Evolutionary conservation across 2,113 vertebrate genomes (phyloP).

Genomic region (Tautogolabrus adspersus): DNA sequence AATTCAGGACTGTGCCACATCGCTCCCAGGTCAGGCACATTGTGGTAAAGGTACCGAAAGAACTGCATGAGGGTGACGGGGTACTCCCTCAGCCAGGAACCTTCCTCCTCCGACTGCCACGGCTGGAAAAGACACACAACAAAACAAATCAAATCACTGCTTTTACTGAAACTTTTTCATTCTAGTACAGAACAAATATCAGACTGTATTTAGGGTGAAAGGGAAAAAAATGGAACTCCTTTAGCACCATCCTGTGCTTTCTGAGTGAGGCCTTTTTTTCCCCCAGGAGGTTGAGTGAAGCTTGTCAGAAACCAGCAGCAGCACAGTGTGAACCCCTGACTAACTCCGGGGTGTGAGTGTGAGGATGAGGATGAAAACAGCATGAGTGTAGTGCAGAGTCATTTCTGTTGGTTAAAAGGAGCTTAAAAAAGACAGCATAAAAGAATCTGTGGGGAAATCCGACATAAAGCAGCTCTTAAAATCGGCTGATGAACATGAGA

Average conservation of each 20-base stretch:
- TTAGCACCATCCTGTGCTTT: neutral
- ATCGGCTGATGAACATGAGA: neutral
- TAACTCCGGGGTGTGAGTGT: neutral
- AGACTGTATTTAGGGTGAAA: neutral
- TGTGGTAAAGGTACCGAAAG: slow-evolving; percentile 97
- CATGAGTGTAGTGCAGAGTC: neutral
- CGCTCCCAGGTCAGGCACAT: slow-evolving; percentile 91
- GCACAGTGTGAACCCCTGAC: neutral
- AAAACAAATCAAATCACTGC: neutral
- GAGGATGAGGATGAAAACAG: neutral
- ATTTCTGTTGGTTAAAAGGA: slow-evolving; percentile 25
- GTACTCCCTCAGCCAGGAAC: slow-evolving; percentile 97
- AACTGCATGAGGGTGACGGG: slow-evolving; percentile 99
- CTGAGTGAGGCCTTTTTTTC: neutral
- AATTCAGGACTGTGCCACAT: slow-evolving; percentile 98
- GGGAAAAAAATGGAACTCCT: neutral
- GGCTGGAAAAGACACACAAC: slow-evolving; percentile 82
- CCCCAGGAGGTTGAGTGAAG: neutral
- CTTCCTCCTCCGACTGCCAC: slow-evolving; percentile 99
- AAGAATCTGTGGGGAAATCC: slow-evolving; percentile 2
- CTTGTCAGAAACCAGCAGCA: neutral
- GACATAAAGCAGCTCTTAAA: slow-evolving; percentile 4
- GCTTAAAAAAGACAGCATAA: neutral
- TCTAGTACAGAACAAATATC: neutral
- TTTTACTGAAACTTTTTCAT: neutral